phyloP scores from a whole-genome alignment of 2,113 vertebrate species.

The Cinclus cinclus region DNA sequence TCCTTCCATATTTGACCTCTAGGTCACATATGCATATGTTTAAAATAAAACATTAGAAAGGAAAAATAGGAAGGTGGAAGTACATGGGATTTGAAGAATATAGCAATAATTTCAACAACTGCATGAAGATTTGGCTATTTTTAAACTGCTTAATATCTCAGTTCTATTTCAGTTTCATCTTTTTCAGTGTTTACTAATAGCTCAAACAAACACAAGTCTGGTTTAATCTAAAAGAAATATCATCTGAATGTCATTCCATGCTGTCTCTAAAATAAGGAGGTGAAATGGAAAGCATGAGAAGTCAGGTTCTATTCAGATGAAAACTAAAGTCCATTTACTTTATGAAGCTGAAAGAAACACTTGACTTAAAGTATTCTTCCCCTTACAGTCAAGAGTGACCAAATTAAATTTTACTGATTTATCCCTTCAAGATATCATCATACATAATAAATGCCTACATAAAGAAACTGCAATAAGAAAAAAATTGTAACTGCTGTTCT shows the following conservation, averaged over 20 bases:
- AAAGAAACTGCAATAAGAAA: background rate
- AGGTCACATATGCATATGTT: background rate
- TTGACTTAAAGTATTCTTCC: background rate
- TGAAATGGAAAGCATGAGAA: background rate
- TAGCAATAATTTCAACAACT: background rate
- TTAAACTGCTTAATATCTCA: background rate
- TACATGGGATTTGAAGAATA: background rate
- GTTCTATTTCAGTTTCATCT: background rate
- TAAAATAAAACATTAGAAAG: background rate
- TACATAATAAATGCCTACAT: background rate
- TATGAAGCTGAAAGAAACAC: background rate
- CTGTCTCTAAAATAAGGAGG: background rate
- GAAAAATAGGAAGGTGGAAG: background rate
- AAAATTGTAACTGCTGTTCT: background rate
- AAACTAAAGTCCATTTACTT: background rate
- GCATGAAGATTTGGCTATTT: background rate
- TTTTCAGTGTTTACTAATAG: background rate
- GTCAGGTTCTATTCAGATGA: background rate
- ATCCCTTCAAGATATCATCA: background rate
- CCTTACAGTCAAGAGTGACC: background rate
- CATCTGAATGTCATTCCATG: background rate
- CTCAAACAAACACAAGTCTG: background rate
- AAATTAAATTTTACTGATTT: conserved; percentile 9
- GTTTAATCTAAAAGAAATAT: background rate
- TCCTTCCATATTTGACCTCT: background rate